Conservation (phyloP, 2,888 invertebrate species). For the Aphodius sticticus region DNA sequence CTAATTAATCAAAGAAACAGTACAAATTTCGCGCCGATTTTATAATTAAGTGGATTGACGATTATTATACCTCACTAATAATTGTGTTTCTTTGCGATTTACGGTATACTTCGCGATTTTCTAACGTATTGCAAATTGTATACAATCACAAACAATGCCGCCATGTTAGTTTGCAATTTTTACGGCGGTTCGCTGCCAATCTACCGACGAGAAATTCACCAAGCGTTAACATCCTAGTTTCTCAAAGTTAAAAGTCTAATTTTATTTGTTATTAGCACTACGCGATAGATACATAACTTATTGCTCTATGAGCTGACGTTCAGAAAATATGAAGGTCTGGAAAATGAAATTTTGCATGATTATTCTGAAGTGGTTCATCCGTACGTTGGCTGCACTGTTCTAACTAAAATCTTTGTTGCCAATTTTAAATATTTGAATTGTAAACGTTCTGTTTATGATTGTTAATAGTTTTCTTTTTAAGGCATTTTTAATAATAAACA, state of each 20-base stretch:
- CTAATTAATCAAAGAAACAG: constrained; percentile 12
- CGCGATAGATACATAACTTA: not conserved
- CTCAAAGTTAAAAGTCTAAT: not conserved
- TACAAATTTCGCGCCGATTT: constrained; percentile 13
- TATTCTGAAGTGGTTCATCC: not conserved
- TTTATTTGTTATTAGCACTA: not conserved
- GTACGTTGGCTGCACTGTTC: not conserved
- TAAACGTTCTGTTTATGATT: not conserved
- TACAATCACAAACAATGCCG: constrained; percentile 49
- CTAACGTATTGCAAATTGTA: constrained; percentile 18
- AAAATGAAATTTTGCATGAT: not conserved
- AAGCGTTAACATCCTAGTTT: not conserved
- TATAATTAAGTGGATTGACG: not conserved
- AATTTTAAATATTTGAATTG: not conserved
- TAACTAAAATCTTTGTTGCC: not conserved
- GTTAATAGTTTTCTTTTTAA: not conserved
- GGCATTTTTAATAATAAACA: too few species aligned
- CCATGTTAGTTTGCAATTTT: constrained; percentile 44
- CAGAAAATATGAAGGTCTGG: not conserved
- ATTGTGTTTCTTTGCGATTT: not conserved
- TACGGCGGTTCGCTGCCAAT: constrained; percentile 15
- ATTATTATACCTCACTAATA: not conserved
- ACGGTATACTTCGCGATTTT: constrained; percentile 9
- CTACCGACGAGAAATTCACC: not conserved
- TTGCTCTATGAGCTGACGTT: not conserved